phyloP scores from a whole-genome alignment of 2,113 vertebrate genomes.

The Okapia johnstoni region DNA sequence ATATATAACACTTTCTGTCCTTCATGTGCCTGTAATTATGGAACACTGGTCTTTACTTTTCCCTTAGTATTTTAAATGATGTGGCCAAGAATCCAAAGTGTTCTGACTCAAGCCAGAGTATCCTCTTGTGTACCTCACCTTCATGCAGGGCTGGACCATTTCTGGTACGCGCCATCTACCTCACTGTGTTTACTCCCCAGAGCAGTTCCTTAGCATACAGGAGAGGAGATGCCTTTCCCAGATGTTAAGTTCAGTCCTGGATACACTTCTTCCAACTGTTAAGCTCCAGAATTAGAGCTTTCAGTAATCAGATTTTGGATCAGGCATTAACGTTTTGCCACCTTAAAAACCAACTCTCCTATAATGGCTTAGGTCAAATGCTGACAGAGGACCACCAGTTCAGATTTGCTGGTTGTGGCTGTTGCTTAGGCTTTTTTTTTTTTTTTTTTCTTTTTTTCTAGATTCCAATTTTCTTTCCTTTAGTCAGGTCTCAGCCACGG shows the following conservation, averaged over 20 bases:
- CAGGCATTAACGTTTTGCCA: not conserved
- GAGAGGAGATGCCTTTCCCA: not conserved
- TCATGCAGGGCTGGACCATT: not conserved
- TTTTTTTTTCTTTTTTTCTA: accelerated
- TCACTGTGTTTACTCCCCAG: not conserved
- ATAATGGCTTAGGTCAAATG: not conserved
- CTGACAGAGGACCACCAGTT: not conserved
- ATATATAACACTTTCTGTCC: not conserved
- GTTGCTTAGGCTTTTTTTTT: not conserved
- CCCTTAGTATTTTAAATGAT: not conserved
- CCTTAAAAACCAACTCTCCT: not conserved
- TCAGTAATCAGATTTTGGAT: not conserved
- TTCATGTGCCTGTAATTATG: not conserved
- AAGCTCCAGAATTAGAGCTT: not conserved
- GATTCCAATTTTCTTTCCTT: not conserved
- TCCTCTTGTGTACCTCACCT: not conserved
- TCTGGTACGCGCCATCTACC: accelerated
- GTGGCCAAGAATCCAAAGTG: not conserved
- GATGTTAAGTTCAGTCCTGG: not conserved
- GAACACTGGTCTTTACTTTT: not conserved
- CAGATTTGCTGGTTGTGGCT: not conserved
- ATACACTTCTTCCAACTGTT: not conserved
- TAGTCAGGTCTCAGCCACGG: not conserved
- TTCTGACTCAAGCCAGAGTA: not conserved
- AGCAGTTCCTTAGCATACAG: not conserved